A percentile compares a stretch with the other conserved stretches of the same genome.
Conservation (phyloP, 2,113 vertebrate genomes). For the Grammomys dolichurus region DNA sequence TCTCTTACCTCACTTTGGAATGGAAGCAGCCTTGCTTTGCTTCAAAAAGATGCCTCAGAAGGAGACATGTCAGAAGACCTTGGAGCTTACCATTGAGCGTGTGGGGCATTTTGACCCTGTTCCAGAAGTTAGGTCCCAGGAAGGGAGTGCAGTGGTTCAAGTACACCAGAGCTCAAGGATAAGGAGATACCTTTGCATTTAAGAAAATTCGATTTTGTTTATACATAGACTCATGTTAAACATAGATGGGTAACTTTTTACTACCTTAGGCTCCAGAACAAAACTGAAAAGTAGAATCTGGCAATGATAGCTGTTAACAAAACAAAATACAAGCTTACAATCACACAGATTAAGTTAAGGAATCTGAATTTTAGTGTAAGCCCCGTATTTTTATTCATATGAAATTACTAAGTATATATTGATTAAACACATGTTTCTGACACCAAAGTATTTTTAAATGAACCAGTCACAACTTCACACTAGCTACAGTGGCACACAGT, state of each 20-base stretch:
- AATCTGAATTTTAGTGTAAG: slow-evolving; percentile 11
- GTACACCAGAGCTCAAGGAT: not conserved
- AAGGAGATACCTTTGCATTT: not conserved
- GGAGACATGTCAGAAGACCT: not conserved
- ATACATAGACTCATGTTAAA: not conserved
- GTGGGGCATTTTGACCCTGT: not conserved
- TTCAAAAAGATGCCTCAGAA: not conserved
- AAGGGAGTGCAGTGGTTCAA: not conserved
- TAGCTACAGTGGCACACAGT: not conserved
- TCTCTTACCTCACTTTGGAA: not conserved
- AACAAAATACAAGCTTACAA: not conserved
- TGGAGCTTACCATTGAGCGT: not conserved
- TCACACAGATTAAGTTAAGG: not conserved
- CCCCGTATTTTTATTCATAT: not conserved
- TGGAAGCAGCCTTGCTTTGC: not conserved
- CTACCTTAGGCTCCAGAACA: not conserved
- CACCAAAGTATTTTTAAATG: not conserved
- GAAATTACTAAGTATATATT: not conserved
- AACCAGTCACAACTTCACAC: not conserved
- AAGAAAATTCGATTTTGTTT: slow-evolving; percentile 9
- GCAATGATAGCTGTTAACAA: not conserved
- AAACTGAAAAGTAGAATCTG: not conserved
- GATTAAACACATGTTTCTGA: not conserved
- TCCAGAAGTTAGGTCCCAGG: not conserved
- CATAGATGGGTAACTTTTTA: not conserved